Evolutionary conservation across 2,113 vertebrate species (phyloP), one percentile per base, ranked within the genome.

Genomic region (Tachysurus vachellii): DNA sequence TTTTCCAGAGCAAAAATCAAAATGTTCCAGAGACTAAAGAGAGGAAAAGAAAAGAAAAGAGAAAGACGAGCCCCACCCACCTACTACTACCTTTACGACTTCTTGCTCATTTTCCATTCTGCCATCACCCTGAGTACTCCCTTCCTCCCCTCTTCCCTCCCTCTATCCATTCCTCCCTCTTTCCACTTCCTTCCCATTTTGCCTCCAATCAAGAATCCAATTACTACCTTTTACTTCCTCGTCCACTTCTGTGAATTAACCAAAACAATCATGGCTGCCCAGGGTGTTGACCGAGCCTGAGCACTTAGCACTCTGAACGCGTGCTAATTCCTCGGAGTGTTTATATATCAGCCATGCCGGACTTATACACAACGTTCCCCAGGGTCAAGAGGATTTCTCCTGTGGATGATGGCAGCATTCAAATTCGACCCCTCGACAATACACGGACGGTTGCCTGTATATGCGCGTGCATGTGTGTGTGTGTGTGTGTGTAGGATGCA

Each of bases 121-220:
- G 81, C 82, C 62, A 42, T 80, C 85, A 80, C 64, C 28, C 73
- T 73, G 50, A 19, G 36, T 59, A 68, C 90, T 77, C 64, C 42
- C 1, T 87, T 87, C 92, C 61, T 68, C 31, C 71, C 2, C 42
- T 42, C 87, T 84, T 1, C 86, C 80, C 8, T 50, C 8, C 47
- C 5, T 50, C 47, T 9, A 5, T 50, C 76, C 54, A 50, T 42
- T 14, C n/a, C 31, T 76, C 82, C 44, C 14, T 59, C 53, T 19
- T 73, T 36, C 4, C 9, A 0, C 17, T 80, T 80, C 56, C 56
- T 59, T 59, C 54, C 56, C 79, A 59, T 59, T 80, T 80, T 4
- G 79, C 31, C 79, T 36, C 70, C n/a, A 85, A 88, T 86, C 85
- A 68, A 85, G 87, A 84, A 92, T 90, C 87, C 89, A 91, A 93